Evolutionary conservation across 2,797 vertebrate species (phyloP).

Genomic region (Anguilla megastoma): DNA sequence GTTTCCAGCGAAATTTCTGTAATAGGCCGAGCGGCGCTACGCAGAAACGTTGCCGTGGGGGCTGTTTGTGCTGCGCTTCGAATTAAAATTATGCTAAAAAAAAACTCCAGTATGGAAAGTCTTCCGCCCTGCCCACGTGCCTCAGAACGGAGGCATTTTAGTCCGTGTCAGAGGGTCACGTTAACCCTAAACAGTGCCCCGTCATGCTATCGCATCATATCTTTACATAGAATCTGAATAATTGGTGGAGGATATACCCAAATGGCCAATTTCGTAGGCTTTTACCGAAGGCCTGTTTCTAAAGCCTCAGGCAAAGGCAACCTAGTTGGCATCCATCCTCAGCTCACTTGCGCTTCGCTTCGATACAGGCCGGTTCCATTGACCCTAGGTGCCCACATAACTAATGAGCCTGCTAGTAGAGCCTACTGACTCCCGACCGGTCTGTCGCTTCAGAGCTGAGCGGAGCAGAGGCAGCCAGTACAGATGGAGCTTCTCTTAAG

Average conservation of each 20-base stretch:
- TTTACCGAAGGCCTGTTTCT: conserved; percentile 12
- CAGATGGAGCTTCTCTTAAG: background rate
- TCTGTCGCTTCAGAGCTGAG: background rate
- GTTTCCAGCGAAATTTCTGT: background rate
- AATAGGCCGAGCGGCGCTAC: background rate
- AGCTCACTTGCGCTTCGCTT: conserved; percentile 9
- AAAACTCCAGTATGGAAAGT: background rate
- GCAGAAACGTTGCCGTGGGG: background rate
- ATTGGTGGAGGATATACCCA: conserved; percentile 72
- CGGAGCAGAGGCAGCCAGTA: background rate
- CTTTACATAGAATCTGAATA: conserved; percentile 77
- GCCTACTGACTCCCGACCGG: background rate
- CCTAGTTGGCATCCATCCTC: background rate
- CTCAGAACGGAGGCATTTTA: background rate
- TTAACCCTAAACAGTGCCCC: conserved; percentile 57
- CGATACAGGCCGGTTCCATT: background rate
- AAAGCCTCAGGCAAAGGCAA: background rate
- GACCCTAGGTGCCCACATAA: conserved; percentile 6
- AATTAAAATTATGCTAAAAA: background rate
- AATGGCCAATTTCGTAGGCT: conserved; percentile 19
- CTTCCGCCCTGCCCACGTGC: background rate
- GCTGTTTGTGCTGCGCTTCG: background rate
- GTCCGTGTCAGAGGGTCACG: conserved; percentile 23
- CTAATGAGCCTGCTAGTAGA: background rate
- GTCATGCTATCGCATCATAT: conserved; percentile 72